These are phyloP conservation scores for Haliclystus octoradiatus DNA, from an alignment of 30 jellyfish, hydroid and myxozoan species.

Conservation along the genomic window DNA sequence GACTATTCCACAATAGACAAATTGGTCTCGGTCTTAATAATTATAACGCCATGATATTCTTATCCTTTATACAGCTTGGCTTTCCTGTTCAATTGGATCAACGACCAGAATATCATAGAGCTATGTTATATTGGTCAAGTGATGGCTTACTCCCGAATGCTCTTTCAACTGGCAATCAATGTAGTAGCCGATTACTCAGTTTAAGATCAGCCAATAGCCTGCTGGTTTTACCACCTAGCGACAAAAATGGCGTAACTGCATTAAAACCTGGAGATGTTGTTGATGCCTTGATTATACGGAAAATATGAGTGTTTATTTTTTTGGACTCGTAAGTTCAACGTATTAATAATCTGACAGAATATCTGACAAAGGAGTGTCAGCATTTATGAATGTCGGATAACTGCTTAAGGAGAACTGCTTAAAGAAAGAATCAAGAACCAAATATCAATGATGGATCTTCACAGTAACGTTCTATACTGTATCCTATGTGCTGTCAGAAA, in stretches of 20 bases:
- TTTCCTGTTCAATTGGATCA: constrained; percentile 63
- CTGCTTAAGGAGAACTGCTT: too few species aligned
- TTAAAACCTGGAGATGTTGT: constrained; percentile 26
- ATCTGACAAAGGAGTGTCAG: too few species aligned
- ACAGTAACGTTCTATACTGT: too few species aligned
- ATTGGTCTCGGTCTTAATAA: too few species aligned
- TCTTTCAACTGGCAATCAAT: constrained; percentile 87
- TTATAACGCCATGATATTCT: neutral
- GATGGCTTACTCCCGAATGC: constrained; percentile 82
- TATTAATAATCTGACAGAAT: too few species aligned
- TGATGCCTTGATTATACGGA: constrained; percentile 28
- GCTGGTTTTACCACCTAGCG: constrained; percentile 59
- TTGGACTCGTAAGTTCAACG: too few species aligned
- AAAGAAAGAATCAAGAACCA: too few species aligned
- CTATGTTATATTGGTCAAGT: constrained; percentile 48
- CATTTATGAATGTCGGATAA: too few species aligned
- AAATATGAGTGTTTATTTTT: too few species aligned
- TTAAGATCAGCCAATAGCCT: constrained; percentile 88
- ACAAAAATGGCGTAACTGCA: neutral
- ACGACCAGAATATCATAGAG: constrained; percentile 96
- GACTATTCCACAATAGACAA: too few species aligned
- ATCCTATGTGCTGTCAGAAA: too few species aligned
- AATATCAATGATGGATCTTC: too few species aligned
- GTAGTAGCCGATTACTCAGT: constrained; percentile 96
- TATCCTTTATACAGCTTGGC: constrained; percentile 43